Evolutionary conservation across 2,113 vertebrate species (phyloP).

Genomic region (Herpetotheres cachinnans): DNA sequence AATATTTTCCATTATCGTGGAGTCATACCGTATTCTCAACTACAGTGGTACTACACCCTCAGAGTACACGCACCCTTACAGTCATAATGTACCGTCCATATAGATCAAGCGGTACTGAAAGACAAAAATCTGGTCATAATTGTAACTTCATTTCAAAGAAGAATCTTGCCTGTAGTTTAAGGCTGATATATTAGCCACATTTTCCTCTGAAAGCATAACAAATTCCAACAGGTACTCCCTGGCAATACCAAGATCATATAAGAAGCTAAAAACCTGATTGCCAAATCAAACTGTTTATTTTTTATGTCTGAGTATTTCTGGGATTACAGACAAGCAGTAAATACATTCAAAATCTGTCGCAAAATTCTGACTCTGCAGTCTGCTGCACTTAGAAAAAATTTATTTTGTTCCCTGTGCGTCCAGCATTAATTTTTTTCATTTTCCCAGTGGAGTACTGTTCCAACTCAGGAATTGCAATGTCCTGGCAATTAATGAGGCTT

Average conservation of each 20-base stretch:
- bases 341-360: neutral
- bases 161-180: conserved; percentile 50
- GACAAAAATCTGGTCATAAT: conserved; percentile 55
- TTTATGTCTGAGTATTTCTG: neutral
- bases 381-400: neutral
- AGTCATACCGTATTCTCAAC: neutral
- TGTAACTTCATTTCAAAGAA: conserved; percentile 49
- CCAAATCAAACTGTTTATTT: neutral
- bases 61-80: neutral
- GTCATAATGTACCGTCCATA: conserved; percentile 70
- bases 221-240: neutral
- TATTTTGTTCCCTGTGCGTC: neutral
- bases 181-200: neutral
- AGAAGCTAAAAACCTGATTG: neutral
- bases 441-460: neutral
- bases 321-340: neutral
- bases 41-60: neutral
- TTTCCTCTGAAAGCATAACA: neutral
- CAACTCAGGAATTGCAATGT: neutral
- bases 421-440: neutral
- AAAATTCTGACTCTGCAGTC: conserved; percentile 4
- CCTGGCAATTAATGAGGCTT: neutral
- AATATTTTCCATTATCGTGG: neutral
- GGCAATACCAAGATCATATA: neutral
- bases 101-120: conserved; percentile 68